These are phyloP conservation scores for Amblyopsis rosae DNA, from an alignment of 2,113 vertebrate genomes.

Conservation along the genomic window DNA sequence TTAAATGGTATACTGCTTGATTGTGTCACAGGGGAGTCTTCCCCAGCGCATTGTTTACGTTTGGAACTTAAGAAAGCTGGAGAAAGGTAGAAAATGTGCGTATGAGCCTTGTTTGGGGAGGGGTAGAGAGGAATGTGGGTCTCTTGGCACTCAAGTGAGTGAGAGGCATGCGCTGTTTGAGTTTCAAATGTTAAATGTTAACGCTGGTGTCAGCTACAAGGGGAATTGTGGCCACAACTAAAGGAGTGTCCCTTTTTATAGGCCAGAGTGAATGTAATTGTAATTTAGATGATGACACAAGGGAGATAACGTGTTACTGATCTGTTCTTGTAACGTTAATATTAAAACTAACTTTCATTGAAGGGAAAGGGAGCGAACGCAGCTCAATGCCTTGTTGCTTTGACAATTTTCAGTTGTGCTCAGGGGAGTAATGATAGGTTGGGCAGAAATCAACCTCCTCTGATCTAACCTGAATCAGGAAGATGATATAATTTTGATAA, in stretches of 20 bases:
- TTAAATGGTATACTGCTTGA: too few species aligned
- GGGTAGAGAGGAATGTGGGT: too few species aligned
- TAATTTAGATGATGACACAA: slow-evolving; percentile 30
- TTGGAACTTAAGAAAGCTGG: too few species aligned
- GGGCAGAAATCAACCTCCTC: slow-evolving; percentile 39
- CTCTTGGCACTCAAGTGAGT: too few species aligned
- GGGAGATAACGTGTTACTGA: slow-evolving; percentile 49
- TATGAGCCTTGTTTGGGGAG: too few species aligned
- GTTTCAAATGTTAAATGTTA: too few species aligned
- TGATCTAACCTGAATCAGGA: slow-evolving; percentile 59
- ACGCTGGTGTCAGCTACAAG: neutral
- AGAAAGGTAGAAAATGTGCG: too few species aligned
- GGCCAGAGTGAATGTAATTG: slow-evolving; percentile 49
- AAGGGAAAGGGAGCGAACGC: slow-evolving; percentile 51
- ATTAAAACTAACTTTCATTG: slow-evolving; percentile 46
- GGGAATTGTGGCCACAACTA: neutral
- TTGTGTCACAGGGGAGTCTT: too few species aligned
- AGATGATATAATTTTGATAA: slow-evolving; percentile 36
- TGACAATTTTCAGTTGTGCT: slow-evolving; percentile 45
- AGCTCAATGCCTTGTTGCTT: slow-evolving; percentile 43
- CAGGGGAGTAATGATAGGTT: slow-evolving; percentile 51
- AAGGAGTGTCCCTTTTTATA: slow-evolving; percentile 11
- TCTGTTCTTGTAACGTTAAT: slow-evolving; percentile 7
- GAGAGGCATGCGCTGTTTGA: too few species aligned
- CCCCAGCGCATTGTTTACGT: too few species aligned